Base-by-base conservation (phyloP, 2,888 invertebrate species). In the Caenorhabditis afra region DNA sequence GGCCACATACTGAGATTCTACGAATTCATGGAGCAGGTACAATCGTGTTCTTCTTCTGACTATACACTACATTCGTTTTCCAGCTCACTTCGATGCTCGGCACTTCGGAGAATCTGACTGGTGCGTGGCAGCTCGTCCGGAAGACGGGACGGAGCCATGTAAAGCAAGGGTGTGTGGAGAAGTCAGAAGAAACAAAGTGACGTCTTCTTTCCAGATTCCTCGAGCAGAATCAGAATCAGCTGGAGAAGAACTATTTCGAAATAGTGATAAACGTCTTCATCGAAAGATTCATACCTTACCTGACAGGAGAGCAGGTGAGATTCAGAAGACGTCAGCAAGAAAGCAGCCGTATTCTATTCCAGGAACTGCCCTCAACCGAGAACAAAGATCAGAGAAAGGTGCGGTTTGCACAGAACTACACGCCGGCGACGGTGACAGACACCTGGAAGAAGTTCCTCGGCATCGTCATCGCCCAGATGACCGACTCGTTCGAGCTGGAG, bases 121-220 rank as follows among this genome's bases (percentile, higher is more conserved):
- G 89, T 5, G 89, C 89, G 8, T 89, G 89, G 89, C 89, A 90
- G 71, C 73, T 89, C 59, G 86, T 86, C 22, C 80, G 89, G 23
- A 89, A 89, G 76, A 88, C 88, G 10, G 89, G 89, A 29, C 53
- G 89, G 41, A 81, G 87, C 49, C 87, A 89, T 74, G 83, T 83
- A 12, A 59, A 75, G 35, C 84, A 84, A 53, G 50, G 61, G 84
- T 83, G 12, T 59, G 81, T 29, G 12, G 8, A n/a, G 45, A 12
- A 23, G 39, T 4, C 52, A 52, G 52, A 47, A 53, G 37, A 47
- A 47, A 45, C 11, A 47, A 16, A 53, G 35, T 11, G 18, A 37
- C 16, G 8, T 53, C 37, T 16, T 49, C 35, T 44, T 76, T 82
- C 65, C 65, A 84, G 83, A 29, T 89, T 89, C 74, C 74, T 89